Base-by-base conservation (phyloP, 2,888 invertebrate genomes). In the Gastrophysa polygoni region DNA sequence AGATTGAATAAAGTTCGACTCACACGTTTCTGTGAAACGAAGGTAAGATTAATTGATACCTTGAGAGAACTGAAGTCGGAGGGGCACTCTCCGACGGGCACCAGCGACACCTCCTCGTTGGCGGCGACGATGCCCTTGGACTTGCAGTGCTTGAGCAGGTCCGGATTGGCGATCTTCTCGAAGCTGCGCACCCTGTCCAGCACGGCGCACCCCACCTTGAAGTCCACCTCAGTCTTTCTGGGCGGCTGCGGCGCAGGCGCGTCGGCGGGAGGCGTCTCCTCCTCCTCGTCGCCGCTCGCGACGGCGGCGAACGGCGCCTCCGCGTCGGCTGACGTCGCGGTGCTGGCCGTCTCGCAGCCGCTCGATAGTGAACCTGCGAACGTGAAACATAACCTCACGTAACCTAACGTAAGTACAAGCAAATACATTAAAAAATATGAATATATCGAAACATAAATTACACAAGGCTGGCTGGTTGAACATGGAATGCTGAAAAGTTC, bases 341-440 rank as follows among this genome's bases (percentile, higher is more conserved):
- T 91, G 79, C 91, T 91, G 51, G 90, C 89, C 52, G 90, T 90
- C 11, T 92, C 91, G 79, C 91, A 92, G 70, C 91, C 92, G 75
- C 91, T 91, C 67, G 91, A 91, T 76, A 92, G 88, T 54, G 90
- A 90, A 69, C 24, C 24, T 24, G 24, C 3, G 7, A 24, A 24
- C 7, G 3, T 3, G 24, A 24, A 24, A n/a, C n/a, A n/a, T n/a
- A n/a, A n/a, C n/a, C n/a, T n/a, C n/a, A n/a, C n/a, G n/a, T n/a
- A n/a, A n/a, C n/a, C n/a, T n/a, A n/a, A n/a, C n/a, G n/a, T n/a
- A n/a, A n/a, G n/a, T n/a, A n/a, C n/a, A n/a, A n/a, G n/a, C n/a
- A n/a, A n/a, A n/a, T n/a, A n/a, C n/a, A n/a, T n/a, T n/a, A n/a
- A n/a, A n/a, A n/a, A n/a, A n/a, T n/a, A n/a, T n/a, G n/a, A n/a